Evolutionary conservation across 92 coral and sea anemone genomes (phyloP).

Genomic region (Bergia sp.): DNA sequence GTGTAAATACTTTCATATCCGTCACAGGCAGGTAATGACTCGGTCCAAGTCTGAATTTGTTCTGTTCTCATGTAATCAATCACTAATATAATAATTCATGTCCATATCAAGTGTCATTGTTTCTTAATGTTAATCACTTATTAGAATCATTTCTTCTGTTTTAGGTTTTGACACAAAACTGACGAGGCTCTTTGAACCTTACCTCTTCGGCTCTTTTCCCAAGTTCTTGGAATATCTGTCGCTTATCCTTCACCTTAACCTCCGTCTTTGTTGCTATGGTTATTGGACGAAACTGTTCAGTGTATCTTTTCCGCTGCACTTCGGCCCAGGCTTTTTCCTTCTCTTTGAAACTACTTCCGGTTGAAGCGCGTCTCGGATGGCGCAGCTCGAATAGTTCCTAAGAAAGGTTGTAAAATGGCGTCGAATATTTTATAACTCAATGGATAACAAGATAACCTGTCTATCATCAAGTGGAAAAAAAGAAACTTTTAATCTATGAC

Average conservation of each 20-base stretch:
- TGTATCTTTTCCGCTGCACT: conserved; percentile 26
- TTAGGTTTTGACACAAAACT: background rate
- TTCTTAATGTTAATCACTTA: too few relatives aligned
- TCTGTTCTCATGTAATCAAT: too few relatives aligned
- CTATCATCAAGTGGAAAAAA: background rate
- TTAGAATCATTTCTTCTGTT: too few relatives aligned
- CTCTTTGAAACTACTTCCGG: conserved; percentile 35
- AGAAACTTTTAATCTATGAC: too few relatives aligned
- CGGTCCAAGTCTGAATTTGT: too few relatives aligned
- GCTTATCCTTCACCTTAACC: conserved; percentile 54
- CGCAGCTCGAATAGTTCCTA: conserved; percentile 2
- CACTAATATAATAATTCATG: too few relatives aligned
- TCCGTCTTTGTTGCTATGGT: conserved; percentile 51
- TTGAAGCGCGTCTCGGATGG: conserved; percentile 34
- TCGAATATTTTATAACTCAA: background rate
- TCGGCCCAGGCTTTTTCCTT: conserved; percentile 33
- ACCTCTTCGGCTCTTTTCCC: conserved; percentile 62
- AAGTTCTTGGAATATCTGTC: conserved; percentile 56
- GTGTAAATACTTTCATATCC: too few relatives aligned
- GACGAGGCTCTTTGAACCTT: background rate
- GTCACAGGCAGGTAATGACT: too few relatives aligned
- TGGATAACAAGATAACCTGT: background rate
- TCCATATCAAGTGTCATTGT: too few relatives aligned
- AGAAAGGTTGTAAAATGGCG: background rate
- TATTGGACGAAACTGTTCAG: conserved; percentile 38